Conservation (phyloP, 2,113 vertebrate species). For the Aphyosemion australe region DNA sequence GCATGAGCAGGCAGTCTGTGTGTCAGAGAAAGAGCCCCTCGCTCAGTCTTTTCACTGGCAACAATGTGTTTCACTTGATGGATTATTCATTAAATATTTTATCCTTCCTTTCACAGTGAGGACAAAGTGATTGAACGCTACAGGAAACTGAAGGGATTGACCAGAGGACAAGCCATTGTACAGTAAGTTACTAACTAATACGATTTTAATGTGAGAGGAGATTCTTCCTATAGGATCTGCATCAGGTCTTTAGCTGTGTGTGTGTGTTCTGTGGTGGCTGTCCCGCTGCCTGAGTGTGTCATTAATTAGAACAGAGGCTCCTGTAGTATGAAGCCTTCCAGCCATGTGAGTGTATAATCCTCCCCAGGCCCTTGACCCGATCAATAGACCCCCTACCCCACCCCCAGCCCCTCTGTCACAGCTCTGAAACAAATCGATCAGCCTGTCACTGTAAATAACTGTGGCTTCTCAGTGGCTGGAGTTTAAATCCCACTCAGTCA, state of each 20-base stretch:
- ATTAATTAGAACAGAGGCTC: conserved; percentile 60
- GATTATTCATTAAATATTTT: conserved; percentile 59
- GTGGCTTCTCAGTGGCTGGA: conserved; percentile 42
- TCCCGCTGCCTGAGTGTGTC: conserved; percentile 51
- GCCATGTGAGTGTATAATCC: conserved; percentile 23
- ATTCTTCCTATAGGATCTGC: not conserved
- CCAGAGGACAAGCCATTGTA: conserved; percentile 94
- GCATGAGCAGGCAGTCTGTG: conserved; percentile 63
- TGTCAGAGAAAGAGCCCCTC: conserved; percentile 43
- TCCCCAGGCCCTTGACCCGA: conserved; percentile 66
- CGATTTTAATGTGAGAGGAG: not conserved
- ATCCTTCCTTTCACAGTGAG: conserved; percentile 84
- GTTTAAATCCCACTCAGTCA: conserved; percentile 50
- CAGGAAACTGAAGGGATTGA: conserved; percentile 89
- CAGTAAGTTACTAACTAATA: conserved; percentile 84
- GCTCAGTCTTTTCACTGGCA: conserved; percentile 41
- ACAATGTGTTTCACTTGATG: conserved; percentile 42
- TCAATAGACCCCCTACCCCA: conserved; percentile 49
- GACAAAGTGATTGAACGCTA: conserved; percentile 93
- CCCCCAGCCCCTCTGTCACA: conserved; percentile 37
- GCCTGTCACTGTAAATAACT: conserved; percentile 52
- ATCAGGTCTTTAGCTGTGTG: not conserved
- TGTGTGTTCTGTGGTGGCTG: conserved; percentile 22
- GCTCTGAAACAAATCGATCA: conserved; percentile 61
- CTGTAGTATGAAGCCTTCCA: conserved; percentile 36